phyloP scores from a whole-genome alignment of 2,797 vertebrate genomes.

The Miichthys miiuy region DNA sequence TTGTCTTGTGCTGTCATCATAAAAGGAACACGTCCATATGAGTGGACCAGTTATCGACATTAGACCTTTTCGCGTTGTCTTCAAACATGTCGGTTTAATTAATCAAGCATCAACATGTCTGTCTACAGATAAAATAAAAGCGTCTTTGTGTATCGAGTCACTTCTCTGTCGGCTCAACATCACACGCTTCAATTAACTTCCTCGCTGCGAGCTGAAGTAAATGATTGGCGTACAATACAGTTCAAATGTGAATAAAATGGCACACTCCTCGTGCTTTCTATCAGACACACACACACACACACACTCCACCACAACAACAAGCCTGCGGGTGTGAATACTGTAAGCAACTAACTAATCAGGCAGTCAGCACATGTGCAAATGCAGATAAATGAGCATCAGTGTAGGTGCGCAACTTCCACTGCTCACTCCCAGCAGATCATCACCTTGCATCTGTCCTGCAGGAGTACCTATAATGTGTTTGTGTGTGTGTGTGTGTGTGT shows the following conservation, averaged over 20 bases:
- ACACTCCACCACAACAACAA: not conserved
- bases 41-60: not conserved
- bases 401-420: conserved; percentile 38
- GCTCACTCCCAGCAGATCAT: conserved; percentile 57
- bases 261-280: conserved; percentile 10
- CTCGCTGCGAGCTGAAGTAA: not conserved
- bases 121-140: not conserved
- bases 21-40: conserved; percentile 5
- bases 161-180: conserved; percentile 6
- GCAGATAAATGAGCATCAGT: conserved; percentile 72
- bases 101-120: not conserved
- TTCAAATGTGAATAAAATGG: conserved; percentile 37
- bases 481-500: conserved; percentile 17
- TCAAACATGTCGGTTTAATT: conserved; percentile 1
- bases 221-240: conserved; percentile 21
- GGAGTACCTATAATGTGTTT: conserved; percentile 41
- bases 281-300: conserved; percentile 26
- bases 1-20: conserved; percentile 33
- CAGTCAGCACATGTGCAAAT: conserved; percentile 75
- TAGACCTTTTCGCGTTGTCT: not conserved
- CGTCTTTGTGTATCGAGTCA: not conserved
- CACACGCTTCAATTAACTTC: conserved; percentile 13
- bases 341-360: conserved; percentile 71
- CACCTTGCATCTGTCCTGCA: conserved; percentile 62
- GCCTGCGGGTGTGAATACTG: conserved; percentile 56